These are phyloP conservation scores for Prostheceraeus crozeri DNA, from an alignment of 2,888 invertebrate species.

Conservation along the genomic window DNA sequence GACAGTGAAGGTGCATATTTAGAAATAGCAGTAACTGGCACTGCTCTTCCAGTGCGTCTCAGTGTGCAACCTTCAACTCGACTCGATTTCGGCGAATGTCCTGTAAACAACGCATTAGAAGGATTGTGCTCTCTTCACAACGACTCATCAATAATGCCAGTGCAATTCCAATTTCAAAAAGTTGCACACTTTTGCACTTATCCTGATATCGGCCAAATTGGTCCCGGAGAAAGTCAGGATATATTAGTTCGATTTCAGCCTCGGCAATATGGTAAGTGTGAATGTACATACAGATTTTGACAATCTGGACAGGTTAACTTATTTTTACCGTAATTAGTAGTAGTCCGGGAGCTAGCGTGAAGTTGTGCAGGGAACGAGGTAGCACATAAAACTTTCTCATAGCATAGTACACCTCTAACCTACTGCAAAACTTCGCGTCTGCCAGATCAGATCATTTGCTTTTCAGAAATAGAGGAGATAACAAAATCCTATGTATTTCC, in stretches of 20 bases:
- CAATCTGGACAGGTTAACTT: too few species aligned
- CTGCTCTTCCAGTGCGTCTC: slow-evolving; percentile 54
- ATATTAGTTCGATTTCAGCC: slow-evolving; percentile 51
- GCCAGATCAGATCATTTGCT: too few species aligned
- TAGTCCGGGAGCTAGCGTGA: too few species aligned
- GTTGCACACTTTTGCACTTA: slow-evolving; percentile 53
- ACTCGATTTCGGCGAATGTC: slow-evolving; percentile 54
- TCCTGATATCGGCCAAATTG: slow-evolving; percentile 51
- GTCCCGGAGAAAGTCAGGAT: slow-evolving; percentile 49
- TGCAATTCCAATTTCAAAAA: slow-evolving; percentile 50
- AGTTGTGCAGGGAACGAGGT: too few species aligned
- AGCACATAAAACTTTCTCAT: too few species aligned
- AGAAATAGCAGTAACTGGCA: slow-evolving; percentile 54
- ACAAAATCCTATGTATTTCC: too few species aligned
- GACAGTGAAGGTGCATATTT: slow-evolving; percentile 31
- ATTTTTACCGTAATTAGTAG: too few species aligned
- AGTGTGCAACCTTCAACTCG: slow-evolving; percentile 46
- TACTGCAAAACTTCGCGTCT: too few species aligned
- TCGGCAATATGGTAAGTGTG: slow-evolving; percentile 20
- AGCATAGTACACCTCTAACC: too few species aligned
- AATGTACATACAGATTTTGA: too few species aligned
- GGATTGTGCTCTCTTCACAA: slow-evolving; percentile 50
- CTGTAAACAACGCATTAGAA: slow-evolving; percentile 51
- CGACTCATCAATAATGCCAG: slow-evolving; percentile 48
- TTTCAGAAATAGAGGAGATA: too few species aligned